These are phyloP conservation scores for Melanchra persicariae DNA, from an alignment of 2,888 invertebrate genomes.

Conservation along the genomic window DNA sequence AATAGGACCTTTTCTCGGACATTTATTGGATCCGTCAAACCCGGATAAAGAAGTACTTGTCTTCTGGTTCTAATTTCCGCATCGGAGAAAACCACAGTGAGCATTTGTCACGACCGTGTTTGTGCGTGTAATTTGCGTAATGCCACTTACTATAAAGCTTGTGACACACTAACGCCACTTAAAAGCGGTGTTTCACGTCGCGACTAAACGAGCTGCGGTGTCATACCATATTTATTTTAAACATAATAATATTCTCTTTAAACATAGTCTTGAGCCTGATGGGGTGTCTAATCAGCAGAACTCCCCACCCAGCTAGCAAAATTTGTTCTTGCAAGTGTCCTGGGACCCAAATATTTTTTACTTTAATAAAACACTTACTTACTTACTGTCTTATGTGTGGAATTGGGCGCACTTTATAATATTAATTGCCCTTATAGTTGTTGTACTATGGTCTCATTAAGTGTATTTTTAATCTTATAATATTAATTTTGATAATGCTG, in stretches of 20 bases:
- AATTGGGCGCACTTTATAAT: too few relatives aligned
- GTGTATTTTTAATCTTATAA: too few relatives aligned
- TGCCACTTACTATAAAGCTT: slow-evolving; percentile 11
- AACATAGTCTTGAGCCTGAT: too few relatives aligned
- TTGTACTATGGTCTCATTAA: too few relatives aligned
- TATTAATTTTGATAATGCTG: too few relatives aligned
- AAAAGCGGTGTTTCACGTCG: neutral
- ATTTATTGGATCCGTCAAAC: slow-evolving; percentile 18
- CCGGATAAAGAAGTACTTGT: neutral
- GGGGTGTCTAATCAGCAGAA: too few relatives aligned
- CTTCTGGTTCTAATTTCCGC: slow-evolving; percentile 23
- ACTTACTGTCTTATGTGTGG: too few relatives aligned
- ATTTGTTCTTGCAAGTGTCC: too few relatives aligned
- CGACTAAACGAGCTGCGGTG: neutral
- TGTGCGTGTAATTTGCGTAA: slow-evolving; percentile 17
- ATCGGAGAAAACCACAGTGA: slow-evolving; percentile 16
- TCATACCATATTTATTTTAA: slow-evolving; percentile 8
- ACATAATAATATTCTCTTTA: neutral
- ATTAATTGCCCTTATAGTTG: too few relatives aligned
- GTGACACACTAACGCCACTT: neutral
- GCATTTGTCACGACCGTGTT: slow-evolving; percentile 26
- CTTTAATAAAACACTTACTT: too few relatives aligned
- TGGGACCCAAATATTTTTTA: too few relatives aligned
- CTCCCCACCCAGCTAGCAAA: too few relatives aligned
- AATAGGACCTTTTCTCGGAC: neutral